These are phyloP conservation scores for Mechanitis messenoides DNA, from an alignment of 2,888 invertebrate genomes.

Conservation along the genomic window DNA sequence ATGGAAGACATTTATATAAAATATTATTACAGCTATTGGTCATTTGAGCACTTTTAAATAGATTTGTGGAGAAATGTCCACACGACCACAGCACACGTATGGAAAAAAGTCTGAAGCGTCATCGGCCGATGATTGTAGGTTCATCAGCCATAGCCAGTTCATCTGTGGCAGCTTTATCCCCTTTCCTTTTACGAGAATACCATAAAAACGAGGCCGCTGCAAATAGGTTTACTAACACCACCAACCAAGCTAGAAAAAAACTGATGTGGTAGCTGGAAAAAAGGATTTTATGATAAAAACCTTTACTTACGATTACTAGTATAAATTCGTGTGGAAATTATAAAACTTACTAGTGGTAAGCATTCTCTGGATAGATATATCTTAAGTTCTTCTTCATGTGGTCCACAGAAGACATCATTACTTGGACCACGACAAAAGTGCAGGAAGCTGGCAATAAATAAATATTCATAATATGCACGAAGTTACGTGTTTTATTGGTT, in stretches of 20 bases:
- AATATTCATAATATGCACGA: not conserved
- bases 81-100: slow-evolving; percentile 42
- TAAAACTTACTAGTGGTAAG: slow-evolving; percentile 75
- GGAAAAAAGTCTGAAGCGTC: slow-evolving; percentile 49
- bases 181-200: slow-evolving; percentile 90
- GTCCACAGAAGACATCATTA: slow-evolving; percentile 83
- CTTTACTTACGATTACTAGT: not conserved
- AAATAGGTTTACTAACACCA: slow-evolving; percentile 81
- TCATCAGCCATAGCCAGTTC: slow-evolving; percentile 91
- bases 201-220: slow-evolving; percentile 85
- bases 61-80: slow-evolving; percentile 53
- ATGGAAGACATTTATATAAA: slow-evolving; percentile 57
- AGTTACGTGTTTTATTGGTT: not conserved
- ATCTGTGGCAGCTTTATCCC: slow-evolving; percentile 87
- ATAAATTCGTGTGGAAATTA: too few relatives aligned
- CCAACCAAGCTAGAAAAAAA: slow-evolving; percentile 85
- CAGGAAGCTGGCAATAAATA: slow-evolving; percentile 79
- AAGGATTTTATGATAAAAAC: not conserved
- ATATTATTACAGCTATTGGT: slow-evolving; percentile 62
- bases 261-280: slow-evolving; percentile 81
- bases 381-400: slow-evolving; percentile 81
- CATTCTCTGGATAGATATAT: slow-evolving; percentile 80
- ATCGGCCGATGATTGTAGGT: slow-evolving; percentile 86
- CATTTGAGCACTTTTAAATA: slow-evolving; percentile 74
- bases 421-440: slow-evolving; percentile 88